Evolutionary conservation across 2,888 invertebrate genomes (phyloP), one percentile per base, ranked within the genome.

Genomic region (Caenorhabditis japonica): DNA sequence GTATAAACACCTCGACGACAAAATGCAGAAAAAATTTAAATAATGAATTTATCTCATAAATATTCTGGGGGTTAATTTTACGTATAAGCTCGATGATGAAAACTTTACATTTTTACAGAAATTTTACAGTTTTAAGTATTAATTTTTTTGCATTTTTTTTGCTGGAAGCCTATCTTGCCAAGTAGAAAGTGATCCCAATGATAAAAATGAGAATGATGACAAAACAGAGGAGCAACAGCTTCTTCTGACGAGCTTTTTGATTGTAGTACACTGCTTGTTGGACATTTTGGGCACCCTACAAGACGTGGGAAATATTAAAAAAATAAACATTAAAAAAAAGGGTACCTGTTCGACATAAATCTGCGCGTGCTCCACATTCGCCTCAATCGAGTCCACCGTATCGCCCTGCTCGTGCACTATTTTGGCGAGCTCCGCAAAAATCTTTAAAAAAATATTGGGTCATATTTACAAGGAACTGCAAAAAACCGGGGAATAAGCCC

Each of bases 321-420:
- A 30, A 30, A 7, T 10, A 30, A 7, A 30, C 10, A 30, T 10
- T 30, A 5, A 30, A 7, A 30, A 30, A 30, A 30, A 30, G 10
- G 30, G 30, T 51, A 62, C 77, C 70, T 76, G 72, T 36, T 76
- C 75, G 2, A 86, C 86, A 53, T 84, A 77, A 38, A 87, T 81
- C 21, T 77, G 74, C 17, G 86, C 85, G 53, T 83, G 75, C 33
- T 86, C 86, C 13, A 86, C 84, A 60, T 84, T 87, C 23, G 83
- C 84, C 58, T 86, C 86, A 58, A 86, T 86, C 33, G 81, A 82
- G 58, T 86, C 86, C n/a, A 86, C 85, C 81, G 83, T 81, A 23
- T 86, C 85, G 5, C 84, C 86, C 60, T 86, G 86, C 17, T 87
- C 85, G 51, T 86, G 86, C 8, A 85, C 85, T 15, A 86, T 85